Evolutionary conservation across 2,113 vertebrate species (phyloP).

Genomic region (Bubalus kerabau): DNA sequence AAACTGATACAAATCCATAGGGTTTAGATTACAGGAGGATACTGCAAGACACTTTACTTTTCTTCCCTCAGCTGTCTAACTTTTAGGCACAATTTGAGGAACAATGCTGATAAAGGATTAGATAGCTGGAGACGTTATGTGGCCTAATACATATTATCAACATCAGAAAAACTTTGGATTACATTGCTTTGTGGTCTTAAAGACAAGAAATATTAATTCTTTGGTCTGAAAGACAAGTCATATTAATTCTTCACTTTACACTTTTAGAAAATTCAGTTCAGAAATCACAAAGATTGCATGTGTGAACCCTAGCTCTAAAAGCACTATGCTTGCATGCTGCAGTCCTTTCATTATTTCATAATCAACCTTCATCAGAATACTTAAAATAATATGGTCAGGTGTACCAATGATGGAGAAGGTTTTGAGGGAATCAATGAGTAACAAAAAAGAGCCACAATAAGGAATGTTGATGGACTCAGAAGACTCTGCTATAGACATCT

Average conservation of each 20-base stretch:
- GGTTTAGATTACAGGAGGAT: not conserved
- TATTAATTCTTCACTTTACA: not conserved
- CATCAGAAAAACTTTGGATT: not conserved
- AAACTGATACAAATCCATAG: not conserved
- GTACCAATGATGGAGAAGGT: not conserved
- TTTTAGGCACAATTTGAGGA: not conserved
- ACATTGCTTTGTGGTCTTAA: not conserved
- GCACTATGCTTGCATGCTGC: not conserved
- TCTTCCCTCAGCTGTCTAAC: not conserved
- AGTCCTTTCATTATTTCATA: not conserved
- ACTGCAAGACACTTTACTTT: not conserved
- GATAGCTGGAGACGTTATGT: not conserved
- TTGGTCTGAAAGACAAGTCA: not conserved
- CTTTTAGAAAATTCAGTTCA: not conserved
- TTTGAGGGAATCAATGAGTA: not conserved
- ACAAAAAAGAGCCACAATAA: not conserved
- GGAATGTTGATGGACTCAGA: not conserved
- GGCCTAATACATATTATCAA: not conserved
- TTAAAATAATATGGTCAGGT: not conserved
- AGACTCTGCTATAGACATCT: fast-evolving
- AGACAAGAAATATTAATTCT: not conserved
- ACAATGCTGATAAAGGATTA: not conserved
- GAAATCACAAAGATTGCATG: not conserved
- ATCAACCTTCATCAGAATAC: not conserved
- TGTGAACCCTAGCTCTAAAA: not conserved